Percentiles rank a stretch among this genome's conserved stretches.
phyloP scores from a whole-genome alignment of 2,797 vertebrate species.

The Xerus rutilus region DNA sequence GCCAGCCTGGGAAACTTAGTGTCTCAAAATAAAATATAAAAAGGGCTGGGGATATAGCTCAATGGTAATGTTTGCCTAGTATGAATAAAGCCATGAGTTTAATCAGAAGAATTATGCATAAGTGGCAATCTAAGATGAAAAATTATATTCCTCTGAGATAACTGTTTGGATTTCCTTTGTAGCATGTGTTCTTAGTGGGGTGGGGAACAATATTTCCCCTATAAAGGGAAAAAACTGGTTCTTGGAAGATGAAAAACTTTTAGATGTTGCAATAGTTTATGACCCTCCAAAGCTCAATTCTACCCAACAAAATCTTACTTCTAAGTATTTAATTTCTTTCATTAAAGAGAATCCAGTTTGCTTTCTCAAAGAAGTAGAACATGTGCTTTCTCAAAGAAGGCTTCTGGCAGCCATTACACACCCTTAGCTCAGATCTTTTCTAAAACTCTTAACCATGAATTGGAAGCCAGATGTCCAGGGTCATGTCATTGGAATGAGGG shows the following conservation, averaged over 20 bases:
- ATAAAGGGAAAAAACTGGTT: background rate
- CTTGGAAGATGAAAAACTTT: background rate
- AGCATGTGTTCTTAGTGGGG: background rate
- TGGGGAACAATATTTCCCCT: background rate
- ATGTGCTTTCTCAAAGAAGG: background rate
- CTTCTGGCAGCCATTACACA: background rate
- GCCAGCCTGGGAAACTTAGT: background rate
- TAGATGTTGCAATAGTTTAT: background rate
- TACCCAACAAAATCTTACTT: background rate
- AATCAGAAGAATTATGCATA: background rate
- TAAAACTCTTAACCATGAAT: background rate
- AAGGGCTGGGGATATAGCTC: background rate
- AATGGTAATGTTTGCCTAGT: background rate
- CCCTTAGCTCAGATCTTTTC: background rate
- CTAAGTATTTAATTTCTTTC: slow-evolving; percentile 8
- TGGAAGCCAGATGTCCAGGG: background rate
- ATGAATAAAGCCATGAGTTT: background rate
- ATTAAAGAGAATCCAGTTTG: background rate
- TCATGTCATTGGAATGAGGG: background rate
- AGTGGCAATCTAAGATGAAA: background rate
- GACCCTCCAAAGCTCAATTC: background rate
- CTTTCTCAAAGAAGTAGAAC: background rate
- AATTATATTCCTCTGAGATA: slow-evolving; percentile 7
- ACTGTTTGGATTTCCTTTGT: slow-evolving; percentile 14
- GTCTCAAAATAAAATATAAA: too few relatives aligned